These are phyloP conservation scores for Tamandua tetradactyla DNA, from an alignment of 2,797 vertebrate genomes.

Conservation along the genomic window DNA sequence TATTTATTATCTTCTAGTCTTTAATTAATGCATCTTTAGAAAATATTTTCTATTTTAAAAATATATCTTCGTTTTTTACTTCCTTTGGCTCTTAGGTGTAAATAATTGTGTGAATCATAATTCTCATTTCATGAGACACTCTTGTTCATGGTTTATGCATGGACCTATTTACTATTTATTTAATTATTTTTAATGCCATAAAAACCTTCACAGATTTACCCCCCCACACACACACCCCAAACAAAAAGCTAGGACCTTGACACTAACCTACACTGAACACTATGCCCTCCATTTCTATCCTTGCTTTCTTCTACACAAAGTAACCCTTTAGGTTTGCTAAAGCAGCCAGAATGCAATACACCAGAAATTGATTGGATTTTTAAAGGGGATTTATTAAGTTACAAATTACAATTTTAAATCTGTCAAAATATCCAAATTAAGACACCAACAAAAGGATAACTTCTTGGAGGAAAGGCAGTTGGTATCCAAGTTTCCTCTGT, in stretches of 20 bases:
- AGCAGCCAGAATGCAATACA: too few relatives aligned
- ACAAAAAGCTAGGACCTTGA: not conserved
- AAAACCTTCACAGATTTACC: not conserved
- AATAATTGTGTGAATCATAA: not conserved
- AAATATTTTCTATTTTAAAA: not conserved
- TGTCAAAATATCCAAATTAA: too few relatives aligned
- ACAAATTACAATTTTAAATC: too few relatives aligned
- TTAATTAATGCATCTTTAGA: conserved; percentile 17
- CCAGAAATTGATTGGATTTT: too few relatives aligned
- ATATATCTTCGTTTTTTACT: not conserved
- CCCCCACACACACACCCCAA: not conserved
- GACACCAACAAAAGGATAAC: too few relatives aligned
- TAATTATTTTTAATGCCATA: not conserved
- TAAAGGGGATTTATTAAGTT: too few relatives aligned
- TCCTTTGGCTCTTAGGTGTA: not conserved
- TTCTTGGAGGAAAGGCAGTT: too few relatives aligned
- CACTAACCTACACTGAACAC: not conserved
- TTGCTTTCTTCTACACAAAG: not conserved
- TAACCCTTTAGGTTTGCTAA: too few relatives aligned
- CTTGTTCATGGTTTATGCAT: not conserved
- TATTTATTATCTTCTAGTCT: conserved; percentile 2
- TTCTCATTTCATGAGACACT: not conserved
- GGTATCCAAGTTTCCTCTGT: too few relatives aligned
- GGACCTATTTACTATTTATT: not conserved
- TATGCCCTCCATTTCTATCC: not conserved